Base-by-base conservation (phyloP, 2,888 invertebrate species). In the Helicoverpa assulta region DNA sequence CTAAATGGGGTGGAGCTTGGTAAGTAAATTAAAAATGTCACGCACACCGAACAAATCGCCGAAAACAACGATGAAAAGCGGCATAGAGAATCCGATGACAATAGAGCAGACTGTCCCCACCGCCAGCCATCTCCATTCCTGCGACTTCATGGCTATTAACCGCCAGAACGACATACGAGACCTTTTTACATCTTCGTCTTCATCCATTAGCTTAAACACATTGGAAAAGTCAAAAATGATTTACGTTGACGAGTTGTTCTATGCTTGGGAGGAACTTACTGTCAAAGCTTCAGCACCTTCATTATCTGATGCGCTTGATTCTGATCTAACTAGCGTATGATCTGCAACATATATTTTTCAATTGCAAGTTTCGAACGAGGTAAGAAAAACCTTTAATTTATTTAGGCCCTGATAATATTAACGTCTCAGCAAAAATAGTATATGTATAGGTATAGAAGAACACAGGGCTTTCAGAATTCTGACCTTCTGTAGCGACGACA, bases 1-100 rank as follows among this genome's bases (percentile, higher is more conserved):
- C 26, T 26, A 26, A 26, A 26, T 4, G 26, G 26, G 26, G 4
- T 26, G 26, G 0, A 26, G 26, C 26, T 33, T 8, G 0, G 1
- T 10, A 33, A 33, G 14, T 0, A 14, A 40, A 40, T 40, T 37
- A 55, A 59, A 68, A 66, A 71, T 70, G 19, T 57, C 64, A 89
- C 94, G 92, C 90, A 96, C 96, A 69, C 96, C 96, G 57, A 97
- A 89, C 79, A 97, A 96, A 83, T 97, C 96, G 71, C 98, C 97
- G 84, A 97, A 97, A 5, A 97, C 89, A 26, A 97, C 89, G 0
- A 97, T 96, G 88, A 97, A 97, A 10, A 97, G 80, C 0, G 97
- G 97, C 96, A 97, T 97, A 8, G 97, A 96, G 81, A 96, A 96
- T 6, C 98, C 97, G 91, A 97, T 96, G 12, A 97, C 85, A 7